Evolutionary conservation across 2,113 vertebrate genomes (phyloP), one percentile per base, ranked within the genome.

Genomic region (Cyprinus carpio): DNA sequence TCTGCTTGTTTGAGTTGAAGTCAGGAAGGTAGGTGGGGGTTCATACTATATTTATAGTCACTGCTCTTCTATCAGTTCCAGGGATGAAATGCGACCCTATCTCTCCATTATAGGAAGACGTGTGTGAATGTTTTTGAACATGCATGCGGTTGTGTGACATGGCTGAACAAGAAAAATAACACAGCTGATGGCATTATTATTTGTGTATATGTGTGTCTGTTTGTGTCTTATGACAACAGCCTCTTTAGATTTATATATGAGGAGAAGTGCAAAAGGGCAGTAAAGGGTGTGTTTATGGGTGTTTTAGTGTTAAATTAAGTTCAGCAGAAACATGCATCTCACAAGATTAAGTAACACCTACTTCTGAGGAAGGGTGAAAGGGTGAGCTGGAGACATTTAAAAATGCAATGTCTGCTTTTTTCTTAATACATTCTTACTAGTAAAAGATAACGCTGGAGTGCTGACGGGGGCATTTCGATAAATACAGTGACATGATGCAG

Each of bases 11-110:
- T 31, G 18, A 34, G 29, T 37, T 58, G 54, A 37, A 40, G 40
- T n/a, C 71, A 15, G 71, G 54, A 34, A 40, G 37, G 40, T 40
- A 25, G 71, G 20, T 46, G 23, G 31, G 40, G 29, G 25, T 46
- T 75, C 15, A 4, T 58, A 23, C 29, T 78, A 9, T 78, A 34
- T 78, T 78, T 78, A 60, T 56, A 78, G 76, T 78, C 76, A 58
- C 76, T n/a, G n/a, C n/a, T n/a, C 51, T 56, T 6, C 75, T 37
- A 13, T 34, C 51, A 11, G 4, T 78, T 58, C 54, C 31, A 31
- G 29, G 54, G 25, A 58, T 78, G 76, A 78, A 78, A 78, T 78
- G 27, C 3, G 29, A 78, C 18, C 76, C 29, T 4, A 10, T 78
- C 76, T 13, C 51, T 2, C 11, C 29, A 18, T 60, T 37, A 58